phyloP scores from a whole-genome alignment of 1,140 invertebrate species.

The Atta cephalotes region DNA sequence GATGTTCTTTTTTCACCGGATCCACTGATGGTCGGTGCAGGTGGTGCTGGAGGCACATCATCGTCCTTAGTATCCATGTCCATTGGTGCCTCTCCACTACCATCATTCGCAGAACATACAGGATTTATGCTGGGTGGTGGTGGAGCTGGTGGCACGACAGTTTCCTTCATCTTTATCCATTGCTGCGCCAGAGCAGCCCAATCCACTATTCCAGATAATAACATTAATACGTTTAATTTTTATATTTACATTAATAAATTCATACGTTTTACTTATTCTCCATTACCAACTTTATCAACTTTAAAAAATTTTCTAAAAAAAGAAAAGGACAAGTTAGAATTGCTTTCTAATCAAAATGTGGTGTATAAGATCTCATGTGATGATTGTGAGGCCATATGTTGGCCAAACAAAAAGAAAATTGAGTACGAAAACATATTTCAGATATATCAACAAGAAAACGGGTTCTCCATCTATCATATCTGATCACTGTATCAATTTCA shows the following conservation, averaged over 20 bases:
- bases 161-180: conserved; percentile 98
- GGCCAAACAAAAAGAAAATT: too few species aligned
- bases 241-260: background rate
- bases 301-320: too few species aligned
- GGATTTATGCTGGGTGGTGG: conserved; percentile 84
- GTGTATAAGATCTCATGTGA: too few species aligned
- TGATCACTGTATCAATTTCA: too few species aligned
- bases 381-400: too few species aligned
- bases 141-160: conserved; percentile 87
- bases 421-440: too few species aligned
- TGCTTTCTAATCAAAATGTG: too few species aligned
- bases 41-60: conserved; percentile 84
- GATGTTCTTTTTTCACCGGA: conserved; percentile 73
- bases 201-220: conserved; percentile 89
- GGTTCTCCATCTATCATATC: too few species aligned
- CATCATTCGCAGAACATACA: conserved; percentile 79
- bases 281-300: too few species aligned
- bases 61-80: conserved; percentile 92
- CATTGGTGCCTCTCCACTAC: conserved; percentile 94
- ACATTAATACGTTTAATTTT: too few species aligned
- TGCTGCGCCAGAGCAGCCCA: conserved; percentile 98
- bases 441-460: too few species aligned
- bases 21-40: conserved; percentile 84
- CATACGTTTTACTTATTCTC: background rate
- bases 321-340: too few species aligned